Evolutionary conservation across 2,113 vertebrate genomes (phyloP).

Genomic region (Sander vitreus): DNA sequence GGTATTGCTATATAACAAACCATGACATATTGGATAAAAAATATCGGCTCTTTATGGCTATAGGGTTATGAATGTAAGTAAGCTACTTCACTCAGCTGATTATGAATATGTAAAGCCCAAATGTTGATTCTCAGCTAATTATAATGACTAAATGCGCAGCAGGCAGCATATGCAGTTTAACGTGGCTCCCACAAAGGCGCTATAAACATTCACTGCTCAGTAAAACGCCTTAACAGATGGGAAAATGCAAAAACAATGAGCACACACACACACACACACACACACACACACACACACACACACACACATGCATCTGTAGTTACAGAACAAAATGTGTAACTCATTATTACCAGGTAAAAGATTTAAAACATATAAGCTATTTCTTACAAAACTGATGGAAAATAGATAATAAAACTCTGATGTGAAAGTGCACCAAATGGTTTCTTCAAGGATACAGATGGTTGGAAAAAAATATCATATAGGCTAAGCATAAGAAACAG

Average conservation of each 20-base stretch:
- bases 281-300: not conserved
- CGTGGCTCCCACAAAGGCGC: too few species aligned
- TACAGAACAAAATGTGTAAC: conserved; percentile 10
- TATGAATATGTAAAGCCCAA: not conserved
- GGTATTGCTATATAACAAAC: not conserved
- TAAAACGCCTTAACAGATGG: conserved; percentile 10
- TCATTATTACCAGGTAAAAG: conserved; percentile 19
- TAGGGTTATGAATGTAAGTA: not conserved
- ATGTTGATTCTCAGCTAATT: not conserved
- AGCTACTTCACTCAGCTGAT: not conserved
- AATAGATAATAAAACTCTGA: not conserved
- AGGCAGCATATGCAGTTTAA: not conserved
- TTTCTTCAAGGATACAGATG: not conserved
- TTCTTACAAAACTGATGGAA: not conserved
- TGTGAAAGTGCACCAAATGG: not conserved
- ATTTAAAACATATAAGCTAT: not conserved
- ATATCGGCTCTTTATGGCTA: not conserved
- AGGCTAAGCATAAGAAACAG: not conserved
- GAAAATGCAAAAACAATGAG: not conserved
- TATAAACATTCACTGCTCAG: conserved; percentile 14
- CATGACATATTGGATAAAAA: not conserved
- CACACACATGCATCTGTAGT: not conserved
- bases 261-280: too few species aligned
- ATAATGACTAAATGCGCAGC: not conserved
- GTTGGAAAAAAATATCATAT: not conserved